phyloP scores from a whole-genome alignment of 2,888 invertebrate species.

The Mythimna impura region DNA sequence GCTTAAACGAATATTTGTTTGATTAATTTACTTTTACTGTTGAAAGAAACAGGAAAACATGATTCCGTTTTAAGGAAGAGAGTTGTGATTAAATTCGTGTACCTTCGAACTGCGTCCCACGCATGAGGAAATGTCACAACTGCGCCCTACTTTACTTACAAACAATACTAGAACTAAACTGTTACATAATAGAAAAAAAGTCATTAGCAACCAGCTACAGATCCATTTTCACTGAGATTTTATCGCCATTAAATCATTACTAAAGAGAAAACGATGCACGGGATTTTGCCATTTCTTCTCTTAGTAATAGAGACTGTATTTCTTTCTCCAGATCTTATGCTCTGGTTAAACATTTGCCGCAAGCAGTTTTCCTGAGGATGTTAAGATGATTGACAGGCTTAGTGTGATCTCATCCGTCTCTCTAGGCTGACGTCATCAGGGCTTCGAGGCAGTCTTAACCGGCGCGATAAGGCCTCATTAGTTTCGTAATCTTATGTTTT shows the following conservation, averaged over 20 bases:
- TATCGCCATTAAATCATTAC: slow-evolving; percentile 54
- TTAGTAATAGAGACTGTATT: slow-evolving; percentile 1
- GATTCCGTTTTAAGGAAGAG: neutral
- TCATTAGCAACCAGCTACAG: slow-evolving; percentile 39
- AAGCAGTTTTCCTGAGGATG: slow-evolving; percentile 25
- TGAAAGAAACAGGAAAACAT: neutral
- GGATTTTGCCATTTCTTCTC: slow-evolving; percentile 2
- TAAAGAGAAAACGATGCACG: slow-evolving; percentile 16
- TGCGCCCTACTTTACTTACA: neutral
- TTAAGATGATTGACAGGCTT: slow-evolving; percentile 53
- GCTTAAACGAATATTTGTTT: neutral
- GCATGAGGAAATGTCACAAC: slow-evolving; percentile 23
- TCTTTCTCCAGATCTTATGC: neutral
- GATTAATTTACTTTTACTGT: neutral
- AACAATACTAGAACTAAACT: slow-evolving; percentile 21
- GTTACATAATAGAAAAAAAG: slow-evolving; percentile 30
- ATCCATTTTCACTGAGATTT: slow-evolving; percentile 53
- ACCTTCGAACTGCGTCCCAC: neutral
- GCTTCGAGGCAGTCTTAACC: slow-evolving; percentile 13
- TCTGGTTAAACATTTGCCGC: slow-evolving; percentile 10
- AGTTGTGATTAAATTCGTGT: neutral
- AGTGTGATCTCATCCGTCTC: slow-evolving; percentile 36
- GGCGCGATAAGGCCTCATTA: slow-evolving; percentile 37
- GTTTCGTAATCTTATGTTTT: slow-evolving; percentile 21
- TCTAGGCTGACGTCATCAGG: slow-evolving; percentile 33